Evolutionary conservation across 1,140 invertebrate genomes (phyloP), one percentile per base, ranked within the genome.

Genomic region (Macrobrachium rosenbergii): DNA sequence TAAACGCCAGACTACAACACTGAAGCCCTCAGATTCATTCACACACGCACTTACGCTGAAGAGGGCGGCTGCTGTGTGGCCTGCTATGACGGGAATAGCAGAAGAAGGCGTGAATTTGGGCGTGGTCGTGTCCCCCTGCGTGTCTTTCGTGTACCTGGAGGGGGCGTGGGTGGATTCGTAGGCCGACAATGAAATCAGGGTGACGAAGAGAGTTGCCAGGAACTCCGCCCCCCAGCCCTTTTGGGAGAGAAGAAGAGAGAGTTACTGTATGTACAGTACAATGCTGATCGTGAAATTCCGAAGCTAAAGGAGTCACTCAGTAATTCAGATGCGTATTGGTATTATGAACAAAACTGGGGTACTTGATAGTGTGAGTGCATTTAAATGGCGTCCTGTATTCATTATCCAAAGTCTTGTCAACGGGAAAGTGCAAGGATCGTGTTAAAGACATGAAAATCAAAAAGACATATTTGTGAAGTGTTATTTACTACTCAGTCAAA

Each of bases 181-280:
- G 17, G 81, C 82, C 6, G 87, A 84, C 6, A 88, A 75, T 1
- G 87, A 83, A 23, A 88, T 79, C 37, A 88, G 76, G 17, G 87
- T 83, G 7, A 88, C 87, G 23, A 84, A 28, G 21, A 84, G 43
- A 11, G 87, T 88, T 2, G 87, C 75, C 76, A 88, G 76, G 58
- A 88, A 88, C 64, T 88, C 87, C 0, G 87, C 87, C 0, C 87
- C 87, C 87, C 87, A 88, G n/a, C 87, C 87, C 87, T 88, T 37
- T 76, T 21, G n/a, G 12, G 64, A 73, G 23, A 14, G 23, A 45
- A 28, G 5, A 16, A 73, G 11, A 17, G n/a, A n/a, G n/a, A 23
- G 5, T 12, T 21, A 10, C 45, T 52, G n/a, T n/a, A n/a, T n/a
- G n/a, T n/a, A n/a, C n/a, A n/a, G n/a, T n/a, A n/a, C n/a, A n/a